These are phyloP conservation scores for Isotomurus palustris DNA, from an alignment of 2,888 invertebrate species.

Conservation along the genomic window DNA sequence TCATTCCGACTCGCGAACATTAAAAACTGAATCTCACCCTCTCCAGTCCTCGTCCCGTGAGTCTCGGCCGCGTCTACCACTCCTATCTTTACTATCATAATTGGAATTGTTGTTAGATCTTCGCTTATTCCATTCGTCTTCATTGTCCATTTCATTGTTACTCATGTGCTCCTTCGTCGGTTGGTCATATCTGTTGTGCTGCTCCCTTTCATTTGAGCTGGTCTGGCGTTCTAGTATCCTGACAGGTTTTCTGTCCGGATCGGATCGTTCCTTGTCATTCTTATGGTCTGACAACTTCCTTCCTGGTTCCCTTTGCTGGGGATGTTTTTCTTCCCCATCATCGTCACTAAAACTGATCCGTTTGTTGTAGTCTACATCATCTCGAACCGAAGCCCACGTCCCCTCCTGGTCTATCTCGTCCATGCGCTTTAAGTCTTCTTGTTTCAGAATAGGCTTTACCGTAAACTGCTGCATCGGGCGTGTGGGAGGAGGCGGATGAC, in stretches of 20 bases:
- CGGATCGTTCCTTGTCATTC: constrained; percentile 17
- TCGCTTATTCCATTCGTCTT: constrained; percentile 21
- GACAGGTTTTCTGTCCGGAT: constrained; percentile 9
- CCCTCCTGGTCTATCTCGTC: constrained; percentile 44
- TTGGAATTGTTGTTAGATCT: constrained; percentile 5
- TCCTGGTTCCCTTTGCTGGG: constrained; percentile 15
- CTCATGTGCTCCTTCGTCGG: not conserved
- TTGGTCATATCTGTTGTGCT: constrained; percentile 3
- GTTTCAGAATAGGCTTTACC: constrained; percentile 42
- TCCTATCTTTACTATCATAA: constrained; percentile 22
- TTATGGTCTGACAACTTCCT: constrained; percentile 22
- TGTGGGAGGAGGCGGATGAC: constrained; percentile 10
- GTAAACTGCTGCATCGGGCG: constrained; percentile 40
- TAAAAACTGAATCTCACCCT: constrained; percentile 19
- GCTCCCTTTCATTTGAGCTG: not conserved
- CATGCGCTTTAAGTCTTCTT: constrained; percentile 44
- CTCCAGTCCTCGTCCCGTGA: constrained; percentile 39
- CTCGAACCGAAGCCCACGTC: constrained; percentile 42
- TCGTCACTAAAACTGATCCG: constrained; percentile 45
- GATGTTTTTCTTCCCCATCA: constrained; percentile 32
- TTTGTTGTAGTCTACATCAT: constrained; percentile 46
- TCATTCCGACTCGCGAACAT: no score
- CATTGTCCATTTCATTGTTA: constrained; percentile 8
- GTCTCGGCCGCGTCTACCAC: constrained; percentile 16
- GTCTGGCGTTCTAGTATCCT: constrained; percentile 10